Evolutionary conservation across 2,113 vertebrate species (phyloP).

Genomic region (Origma solitaria): DNA sequence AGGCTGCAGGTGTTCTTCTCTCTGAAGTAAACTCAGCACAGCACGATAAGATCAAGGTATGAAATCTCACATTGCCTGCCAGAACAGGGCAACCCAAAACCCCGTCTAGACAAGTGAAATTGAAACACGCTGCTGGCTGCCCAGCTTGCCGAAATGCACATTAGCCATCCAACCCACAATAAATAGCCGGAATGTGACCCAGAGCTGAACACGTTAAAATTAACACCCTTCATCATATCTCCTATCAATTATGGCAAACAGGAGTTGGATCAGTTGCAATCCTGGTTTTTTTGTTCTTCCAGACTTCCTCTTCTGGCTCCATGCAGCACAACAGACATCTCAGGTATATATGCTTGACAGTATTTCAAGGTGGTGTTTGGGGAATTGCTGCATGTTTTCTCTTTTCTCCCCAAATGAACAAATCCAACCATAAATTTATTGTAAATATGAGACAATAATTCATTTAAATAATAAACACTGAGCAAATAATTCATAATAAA

Average conservation of each 20-base stretch:
- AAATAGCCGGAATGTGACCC: background rate
- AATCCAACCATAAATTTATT: background rate
- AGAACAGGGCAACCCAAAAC: constrained; percentile 26
- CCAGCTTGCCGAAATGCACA: background rate
- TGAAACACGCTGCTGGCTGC: constrained; percentile 1
- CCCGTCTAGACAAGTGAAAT: constrained; percentile 53
- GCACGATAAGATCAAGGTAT: constrained; percentile 15
- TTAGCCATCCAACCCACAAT: background rate
- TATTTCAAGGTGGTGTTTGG: background rate
- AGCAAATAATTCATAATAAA: background rate
- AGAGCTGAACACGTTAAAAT: background rate
- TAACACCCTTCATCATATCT: background rate
- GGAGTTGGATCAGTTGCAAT: background rate
- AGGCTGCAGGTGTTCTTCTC: constrained; percentile 39
- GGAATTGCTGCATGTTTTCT: background rate
- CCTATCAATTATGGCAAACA: background rate
- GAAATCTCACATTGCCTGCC: constrained; percentile 32
- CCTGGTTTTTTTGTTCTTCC: background rate
- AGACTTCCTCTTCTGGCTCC: background rate
- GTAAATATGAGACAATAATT: background rate
- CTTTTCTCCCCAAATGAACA: background rate
- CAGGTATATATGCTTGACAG: background rate
- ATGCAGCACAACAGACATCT: background rate
- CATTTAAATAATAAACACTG: background rate
- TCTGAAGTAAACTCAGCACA: background rate